These are phyloP conservation scores for Polyommatus iphigenia DNA, from an alignment of 2,888 invertebrate genomes.

Conservation along the genomic window DNA sequence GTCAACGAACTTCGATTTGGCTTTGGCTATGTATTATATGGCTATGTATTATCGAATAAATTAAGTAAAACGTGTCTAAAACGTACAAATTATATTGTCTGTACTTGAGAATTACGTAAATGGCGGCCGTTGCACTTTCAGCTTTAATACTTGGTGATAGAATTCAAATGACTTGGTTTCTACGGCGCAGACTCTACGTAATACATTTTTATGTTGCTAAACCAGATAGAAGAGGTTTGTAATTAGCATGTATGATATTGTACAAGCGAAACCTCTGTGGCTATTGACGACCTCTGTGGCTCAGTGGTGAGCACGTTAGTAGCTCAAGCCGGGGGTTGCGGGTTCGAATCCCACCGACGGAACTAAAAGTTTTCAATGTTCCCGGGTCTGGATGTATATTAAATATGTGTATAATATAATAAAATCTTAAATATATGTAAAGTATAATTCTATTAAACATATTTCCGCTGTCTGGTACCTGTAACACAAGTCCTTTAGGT, in stretches of 20 bases:
- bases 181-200: background rate
- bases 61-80: slow-evolving; percentile 5
- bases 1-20: background rate
- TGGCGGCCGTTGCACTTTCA: background rate
- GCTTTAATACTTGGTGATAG: background rate
- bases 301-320: too few species aligned
- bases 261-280: background rate
- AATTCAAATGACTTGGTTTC: background rate
- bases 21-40: background rate
- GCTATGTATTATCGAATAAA: slow-evolving; percentile 5
- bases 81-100: slow-evolving; percentile 11
- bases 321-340: too few species aligned
- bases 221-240: background rate
- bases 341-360: too few species aligned
- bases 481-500: too few species aligned
- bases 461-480: too few species aligned
- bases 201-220: slow-evolving; percentile 16
- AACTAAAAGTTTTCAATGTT: too few species aligned
- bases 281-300: too few species aligned
- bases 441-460: too few species aligned
- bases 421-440: too few species aligned
- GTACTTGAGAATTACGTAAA: slow-evolving; percentile 16
- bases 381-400: too few species aligned
- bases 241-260: background rate
- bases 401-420: too few species aligned